Conservation (phyloP, 1,140 invertebrate species). For the Galleria mellonella region DNA sequence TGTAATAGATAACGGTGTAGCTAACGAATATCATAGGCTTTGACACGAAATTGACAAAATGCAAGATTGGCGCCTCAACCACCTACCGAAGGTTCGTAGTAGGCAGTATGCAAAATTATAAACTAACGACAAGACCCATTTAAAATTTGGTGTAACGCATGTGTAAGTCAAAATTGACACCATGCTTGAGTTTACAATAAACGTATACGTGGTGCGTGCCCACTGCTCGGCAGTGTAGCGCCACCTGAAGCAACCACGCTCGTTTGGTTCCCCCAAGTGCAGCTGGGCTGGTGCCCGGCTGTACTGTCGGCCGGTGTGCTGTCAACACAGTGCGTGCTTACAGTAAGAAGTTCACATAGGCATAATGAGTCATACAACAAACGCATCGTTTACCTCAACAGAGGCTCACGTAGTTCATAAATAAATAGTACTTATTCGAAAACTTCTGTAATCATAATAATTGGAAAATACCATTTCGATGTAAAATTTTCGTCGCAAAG, state of each 20-base stretch:
- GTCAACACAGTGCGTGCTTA: conserved; percentile 24
- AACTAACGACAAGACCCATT: neutral
- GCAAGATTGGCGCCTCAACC: conserved; percentile 24
- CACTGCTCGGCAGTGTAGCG: too few species aligned
- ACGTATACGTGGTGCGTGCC: conserved; percentile 6
- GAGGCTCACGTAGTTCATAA: conserved; percentile 56
- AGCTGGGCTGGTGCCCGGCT: neutral
- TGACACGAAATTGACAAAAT: conserved; percentile 35
- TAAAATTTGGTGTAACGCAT: conserved; percentile 1
- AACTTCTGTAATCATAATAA: conserved; percentile 63
- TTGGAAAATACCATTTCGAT: conserved; percentile 50
- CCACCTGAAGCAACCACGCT: conserved; percentile 8
- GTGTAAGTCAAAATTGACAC: neutral
- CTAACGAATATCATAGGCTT: conserved; percentile 50
- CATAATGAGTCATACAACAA: conserved; percentile 32
- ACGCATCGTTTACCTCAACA: conserved; percentile 23
- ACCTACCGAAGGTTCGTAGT: conserved; percentile 11
- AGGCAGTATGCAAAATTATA: conserved; percentile 12
- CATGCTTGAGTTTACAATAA: neutral
- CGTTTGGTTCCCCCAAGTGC: conserved; percentile 11
- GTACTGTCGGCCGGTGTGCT: conserved; percentile 12
- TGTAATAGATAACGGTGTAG: conserved; percentile 44
- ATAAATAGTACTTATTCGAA: conserved; percentile 68
- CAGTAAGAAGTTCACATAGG: conserved; percentile 45
- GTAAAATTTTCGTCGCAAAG: conserved; percentile 63